phyloP scores from a whole-genome alignment of 1,140 invertebrate species.

The Archivesica marissinica region DNA sequence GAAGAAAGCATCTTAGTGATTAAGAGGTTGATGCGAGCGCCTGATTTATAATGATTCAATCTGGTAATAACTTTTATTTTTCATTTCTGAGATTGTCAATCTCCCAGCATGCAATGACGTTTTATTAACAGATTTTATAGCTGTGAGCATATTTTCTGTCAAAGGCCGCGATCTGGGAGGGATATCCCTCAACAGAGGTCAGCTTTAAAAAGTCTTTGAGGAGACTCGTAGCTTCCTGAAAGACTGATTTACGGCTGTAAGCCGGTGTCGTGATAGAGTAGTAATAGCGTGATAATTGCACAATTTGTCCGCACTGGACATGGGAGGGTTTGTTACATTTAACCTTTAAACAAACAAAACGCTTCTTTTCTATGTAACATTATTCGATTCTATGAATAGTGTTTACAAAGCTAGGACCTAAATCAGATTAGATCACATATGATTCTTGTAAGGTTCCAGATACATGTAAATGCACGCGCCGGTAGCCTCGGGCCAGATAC shows the following conservation, averaged over 20 bases:
- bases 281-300: slow-evolving; percentile 23
- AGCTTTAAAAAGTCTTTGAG: slow-evolving; percentile 28
- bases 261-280: neutral
- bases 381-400: no score
- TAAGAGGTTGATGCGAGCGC: slow-evolving; percentile 33
- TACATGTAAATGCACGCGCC: no score
- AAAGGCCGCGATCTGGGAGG: slow-evolving; percentile 52
- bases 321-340: neutral
- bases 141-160: slow-evolving; percentile 53
- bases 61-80: slow-evolving; percentile 62
- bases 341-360: no score
- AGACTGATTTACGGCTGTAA: slow-evolving; percentile 18
- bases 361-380: no score
- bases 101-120: slow-evolving; percentile 47
- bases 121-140: slow-evolving; percentile 64
- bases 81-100: slow-evolving; percentile 50
- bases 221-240: neutral
- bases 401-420: no score
- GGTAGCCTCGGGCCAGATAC: no score
- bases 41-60: slow-evolving; percentile 58
- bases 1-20: slow-evolving; percentile 56
- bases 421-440: no score
- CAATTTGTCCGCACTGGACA: slow-evolving; percentile 15
- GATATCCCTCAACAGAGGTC: slow-evolving; percentile 32
- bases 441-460: no score